Evolutionary conservation across 2,797 vertebrate genomes (phyloP).

Genomic region (Lagocephalus sceleratus): DNA sequence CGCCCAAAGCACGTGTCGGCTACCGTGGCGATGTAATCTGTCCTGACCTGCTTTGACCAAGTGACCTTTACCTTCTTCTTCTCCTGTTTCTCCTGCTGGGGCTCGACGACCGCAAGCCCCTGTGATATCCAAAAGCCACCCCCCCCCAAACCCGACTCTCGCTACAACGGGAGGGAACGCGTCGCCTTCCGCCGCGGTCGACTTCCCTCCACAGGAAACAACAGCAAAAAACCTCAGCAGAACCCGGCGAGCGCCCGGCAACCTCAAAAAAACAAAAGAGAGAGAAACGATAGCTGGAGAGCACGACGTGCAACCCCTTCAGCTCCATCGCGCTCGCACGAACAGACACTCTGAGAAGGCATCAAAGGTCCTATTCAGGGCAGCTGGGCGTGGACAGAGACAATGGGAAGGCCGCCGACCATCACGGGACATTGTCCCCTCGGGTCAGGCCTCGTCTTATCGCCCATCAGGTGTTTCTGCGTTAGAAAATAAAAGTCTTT

Average conservation of each 20-base stretch:
- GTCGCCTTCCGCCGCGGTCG: slow-evolving; percentile 21
- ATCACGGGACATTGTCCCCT: slow-evolving; percentile 3
- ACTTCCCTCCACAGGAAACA: slow-evolving; percentile 68
- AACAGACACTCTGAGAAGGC: too few relatives aligned
- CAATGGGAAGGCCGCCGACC: background rate
- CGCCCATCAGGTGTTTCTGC: background rate
- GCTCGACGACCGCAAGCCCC: slow-evolving; percentile 2
- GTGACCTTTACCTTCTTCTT: slow-evolving; percentile 5
- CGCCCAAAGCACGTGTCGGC: background rate
- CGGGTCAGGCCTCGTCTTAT: background rate
- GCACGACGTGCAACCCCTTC: too few relatives aligned
- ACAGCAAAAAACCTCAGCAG: slow-evolving; percentile 10
- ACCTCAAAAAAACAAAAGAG: too few relatives aligned
- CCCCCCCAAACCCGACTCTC: slow-evolving; percentile 21
- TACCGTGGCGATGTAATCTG: slow-evolving; percentile 6
- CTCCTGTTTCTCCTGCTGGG: slow-evolving; percentile 1
- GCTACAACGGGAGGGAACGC: slow-evolving; percentile 22
- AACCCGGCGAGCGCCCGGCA: too few relatives aligned
- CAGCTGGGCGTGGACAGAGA: too few relatives aligned
- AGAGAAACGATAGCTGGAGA: too few relatives aligned
- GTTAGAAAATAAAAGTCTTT: too few relatives aligned
- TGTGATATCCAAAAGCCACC: slow-evolving; percentile 19
- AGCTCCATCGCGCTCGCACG: too few relatives aligned
- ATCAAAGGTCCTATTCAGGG: too few relatives aligned
- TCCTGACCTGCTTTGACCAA: slow-evolving; percentile 1